Evolutionary conservation across 1,140 invertebrate species (phyloP).

Genomic region (Monochamus saltuarius): DNA sequence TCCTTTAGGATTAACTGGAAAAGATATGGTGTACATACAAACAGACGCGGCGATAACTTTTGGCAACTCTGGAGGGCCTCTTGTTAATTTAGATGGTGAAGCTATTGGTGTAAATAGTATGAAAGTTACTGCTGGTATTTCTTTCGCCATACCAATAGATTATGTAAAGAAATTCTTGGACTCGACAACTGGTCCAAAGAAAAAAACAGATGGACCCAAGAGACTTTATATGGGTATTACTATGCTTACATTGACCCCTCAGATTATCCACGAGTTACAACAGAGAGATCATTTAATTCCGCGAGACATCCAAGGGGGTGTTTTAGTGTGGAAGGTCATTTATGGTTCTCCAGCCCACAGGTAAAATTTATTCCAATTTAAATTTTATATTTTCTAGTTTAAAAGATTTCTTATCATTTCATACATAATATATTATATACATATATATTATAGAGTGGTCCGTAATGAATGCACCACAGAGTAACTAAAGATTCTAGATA

Average conservation of each 20-base stretch:
- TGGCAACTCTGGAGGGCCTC: conserved; percentile 92
- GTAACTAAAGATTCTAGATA: too few relatives aligned
- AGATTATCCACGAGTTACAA: conserved; percentile 73
- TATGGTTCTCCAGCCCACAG: conserved; percentile 81
- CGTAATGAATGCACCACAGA: too few relatives aligned
- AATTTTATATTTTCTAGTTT: too few relatives aligned
- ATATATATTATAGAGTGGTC: too few relatives aligned
- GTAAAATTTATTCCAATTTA: conserved; percentile 55
- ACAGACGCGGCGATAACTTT: conserved; percentile 94
- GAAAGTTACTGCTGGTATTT: conserved; percentile 89
- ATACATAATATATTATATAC: too few relatives aligned
- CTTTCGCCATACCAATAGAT: conserved; percentile 89
- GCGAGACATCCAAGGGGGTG: conserved; percentile 68
- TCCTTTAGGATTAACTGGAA: conserved; percentile 66
- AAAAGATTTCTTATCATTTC: too few relatives aligned
- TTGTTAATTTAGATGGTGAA: conserved; percentile 91
- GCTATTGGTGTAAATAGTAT: conserved; percentile 94
- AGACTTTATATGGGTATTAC: conserved; percentile 82
- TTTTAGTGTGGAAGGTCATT: conserved; percentile 85
- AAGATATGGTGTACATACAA: conserved; percentile 90
- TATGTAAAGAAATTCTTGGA: conserved; percentile 82
- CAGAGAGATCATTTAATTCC: conserved; percentile 58
- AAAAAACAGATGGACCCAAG: conserved; percentile 40
- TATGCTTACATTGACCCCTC: conserved; percentile 79
- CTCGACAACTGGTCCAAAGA: conserved; percentile 54